phyloP scores from a whole-genome alignment of 2,888 invertebrate species.

The Danaus chrysippus region DNA sequence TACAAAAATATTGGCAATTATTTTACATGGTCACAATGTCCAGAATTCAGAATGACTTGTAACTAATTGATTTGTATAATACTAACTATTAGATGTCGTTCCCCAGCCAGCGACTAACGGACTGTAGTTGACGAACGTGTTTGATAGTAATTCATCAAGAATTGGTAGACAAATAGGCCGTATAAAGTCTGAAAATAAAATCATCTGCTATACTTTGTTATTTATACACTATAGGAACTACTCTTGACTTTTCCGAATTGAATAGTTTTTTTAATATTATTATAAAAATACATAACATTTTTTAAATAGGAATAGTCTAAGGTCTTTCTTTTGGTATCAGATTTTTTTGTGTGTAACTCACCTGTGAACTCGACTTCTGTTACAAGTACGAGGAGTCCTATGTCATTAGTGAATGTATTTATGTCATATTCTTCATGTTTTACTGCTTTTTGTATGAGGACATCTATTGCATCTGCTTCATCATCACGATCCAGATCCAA shows the following conservation, averaged over 20 bases:
- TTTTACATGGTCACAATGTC: no score
- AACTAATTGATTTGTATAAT: neutral
- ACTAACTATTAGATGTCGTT: constrained; percentile 83
- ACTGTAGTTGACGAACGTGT: constrained; percentile 76
- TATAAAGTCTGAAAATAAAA: constrained; percentile 78
- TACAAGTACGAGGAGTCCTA: constrained; percentile 85
- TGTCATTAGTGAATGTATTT: constrained; percentile 83
- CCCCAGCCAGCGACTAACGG: constrained; percentile 94
- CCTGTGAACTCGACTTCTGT: constrained; percentile 77
- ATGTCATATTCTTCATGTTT: constrained; percentile 85
- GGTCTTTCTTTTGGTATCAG: no score
- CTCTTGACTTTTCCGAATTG: no score
- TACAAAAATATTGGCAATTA: no score
- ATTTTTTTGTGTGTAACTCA: constrained; percentile 44
- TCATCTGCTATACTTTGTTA: no score
- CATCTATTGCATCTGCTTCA: constrained; percentile 81
- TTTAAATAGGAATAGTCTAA: no score
- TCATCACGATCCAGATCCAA: constrained; percentile 82
- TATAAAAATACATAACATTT: no score
- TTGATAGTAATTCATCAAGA: constrained; percentile 69
- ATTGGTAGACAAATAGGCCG: constrained; percentile 88
- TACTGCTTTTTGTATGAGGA: constrained; percentile 78
- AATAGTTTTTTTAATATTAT: no score
- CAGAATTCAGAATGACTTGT: no score
- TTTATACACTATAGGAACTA: no score